These are phyloP conservation scores for Aphaenogaster ashmeadi DNA, from an alignment of 1,140 invertebrate species.

Conservation along the genomic window DNA sequence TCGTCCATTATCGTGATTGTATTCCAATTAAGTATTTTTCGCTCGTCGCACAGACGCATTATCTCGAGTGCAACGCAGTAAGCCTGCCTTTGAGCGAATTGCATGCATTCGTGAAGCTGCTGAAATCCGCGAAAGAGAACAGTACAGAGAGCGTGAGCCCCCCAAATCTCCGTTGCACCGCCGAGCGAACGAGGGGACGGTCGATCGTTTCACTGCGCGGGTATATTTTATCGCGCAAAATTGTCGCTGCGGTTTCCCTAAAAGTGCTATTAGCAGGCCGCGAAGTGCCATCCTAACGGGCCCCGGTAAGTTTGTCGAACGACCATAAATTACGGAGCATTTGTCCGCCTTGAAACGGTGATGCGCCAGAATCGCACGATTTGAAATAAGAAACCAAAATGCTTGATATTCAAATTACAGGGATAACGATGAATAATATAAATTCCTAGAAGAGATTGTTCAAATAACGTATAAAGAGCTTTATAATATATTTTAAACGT, in stretches of 20 bases:
- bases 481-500: not conserved
- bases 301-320: conserved; percentile 43
- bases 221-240: conserved; percentile 52
- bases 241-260: conserved; percentile 47
- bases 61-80: not conserved
- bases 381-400: not conserved
- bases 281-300: conserved; percentile 52
- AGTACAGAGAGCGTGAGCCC: not conserved
- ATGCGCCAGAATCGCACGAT: not conserved
- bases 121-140: conserved; percentile 11
- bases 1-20: not conserved
- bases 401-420: not conserved
- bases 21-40: conserved; percentile 36
- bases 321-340: conserved; percentile 40
- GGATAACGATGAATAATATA: not conserved
- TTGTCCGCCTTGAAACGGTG: conserved; percentile 18
- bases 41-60: not conserved
- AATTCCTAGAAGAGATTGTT: not conserved
- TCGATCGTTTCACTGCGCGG: conserved; percentile 39
- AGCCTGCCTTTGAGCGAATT: conserved; percentile 26
- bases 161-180: conserved; percentile 28
- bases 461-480: not conserved
- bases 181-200: conserved; percentile 26
- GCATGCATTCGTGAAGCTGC: conserved; percentile 5
- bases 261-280: conserved; percentile 60